phyloP scores from a whole-genome alignment of 2,888 invertebrate species.

The Drosophila anomelani region DNA sequence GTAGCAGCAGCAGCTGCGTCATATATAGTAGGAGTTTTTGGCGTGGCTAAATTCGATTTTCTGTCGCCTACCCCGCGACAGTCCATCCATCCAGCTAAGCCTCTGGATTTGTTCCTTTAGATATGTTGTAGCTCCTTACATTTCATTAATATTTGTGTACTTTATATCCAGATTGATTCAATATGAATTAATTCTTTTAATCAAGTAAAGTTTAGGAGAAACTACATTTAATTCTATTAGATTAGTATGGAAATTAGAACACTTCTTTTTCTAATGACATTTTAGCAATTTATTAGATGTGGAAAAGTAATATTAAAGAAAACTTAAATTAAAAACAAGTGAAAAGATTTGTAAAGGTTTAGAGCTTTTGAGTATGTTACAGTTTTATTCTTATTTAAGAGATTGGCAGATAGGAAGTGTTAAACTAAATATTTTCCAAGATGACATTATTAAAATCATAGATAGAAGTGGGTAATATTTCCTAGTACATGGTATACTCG shows the following conservation, averaged over 20 bases:
- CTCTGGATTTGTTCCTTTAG: neutral
- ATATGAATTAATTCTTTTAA: neutral
- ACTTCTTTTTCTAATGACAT: too few species aligned
- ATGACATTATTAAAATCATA: neutral
- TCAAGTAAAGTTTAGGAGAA: too few species aligned
- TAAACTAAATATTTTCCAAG: neutral
- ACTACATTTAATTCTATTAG: neutral
- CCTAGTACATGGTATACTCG: neutral
- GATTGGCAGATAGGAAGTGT: too few species aligned
- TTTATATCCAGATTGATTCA: neutral
- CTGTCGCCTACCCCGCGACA: conserved; percentile 31
- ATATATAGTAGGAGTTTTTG: conserved; percentile 59
- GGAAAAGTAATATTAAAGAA: too few species aligned
- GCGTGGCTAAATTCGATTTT: conserved; percentile 57
- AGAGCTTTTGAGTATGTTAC: neutral
- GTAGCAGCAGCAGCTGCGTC: conserved; percentile 61
- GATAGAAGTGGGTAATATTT: neutral
- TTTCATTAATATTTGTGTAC: neutral
- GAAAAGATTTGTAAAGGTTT: neutral
- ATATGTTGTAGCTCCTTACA: neutral
- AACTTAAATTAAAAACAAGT: neutral
- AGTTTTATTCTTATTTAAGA: too few species aligned
- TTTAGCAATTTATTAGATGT: neutral
- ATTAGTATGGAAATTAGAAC: too few species aligned
- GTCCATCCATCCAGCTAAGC: neutral